Base-by-base conservation (phyloP, 2,888 invertebrate species). In the Nematopogon swammerdamellus region DNA sequence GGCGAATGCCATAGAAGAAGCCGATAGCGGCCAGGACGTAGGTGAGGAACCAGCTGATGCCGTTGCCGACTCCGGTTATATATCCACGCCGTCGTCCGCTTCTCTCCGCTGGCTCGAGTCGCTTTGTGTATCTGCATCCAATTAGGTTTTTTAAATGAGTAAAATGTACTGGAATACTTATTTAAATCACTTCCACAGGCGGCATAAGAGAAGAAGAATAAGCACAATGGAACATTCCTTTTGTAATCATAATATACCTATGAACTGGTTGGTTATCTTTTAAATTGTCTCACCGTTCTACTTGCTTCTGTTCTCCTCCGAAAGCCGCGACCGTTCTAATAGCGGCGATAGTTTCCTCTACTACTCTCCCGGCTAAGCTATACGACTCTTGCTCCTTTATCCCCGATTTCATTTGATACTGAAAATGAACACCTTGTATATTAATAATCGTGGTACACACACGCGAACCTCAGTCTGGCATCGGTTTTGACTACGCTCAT, bases 271-370 rank as follows among this genome's bases (percentile, higher is more conserved):
- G n/a, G n/a, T n/a, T n/a, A n/a, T n/a, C n/a, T n/a, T n/a, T n/a
- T n/a, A n/a, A n/a, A 25, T 25, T 25, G 4, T 8, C 25, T 25
- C 8, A 88, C 64, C 86, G 81, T 18, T 83, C 82, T 1, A 85
- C 82, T 69, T 92, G 92, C 61, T 88, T 89, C 30, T 72, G 70
- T 64, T 91, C 88, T 2, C 91, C 92, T 16, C 87, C 87, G 59
- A 91, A 92, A 0, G 92, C 87, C 2, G 88, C 76, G 0, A 92
- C 87, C 0, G 92, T 92, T 53, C 86, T 80, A 3, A 91, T 84
- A 2, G 88, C 85, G 47, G 87, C 84, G 19, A 92, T 70, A 0
- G 89, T 89, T 65, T 92, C 91, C 63, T 91, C 91, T 1, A 91
- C 91, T 19, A 90, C 86, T 50, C 82, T 81, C 1, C 91, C 91